These are phyloP conservation scores for Periophthalmus modestus DNA, from an alignment of 2,113 vertebrate species.

Conservation along the genomic window DNA sequence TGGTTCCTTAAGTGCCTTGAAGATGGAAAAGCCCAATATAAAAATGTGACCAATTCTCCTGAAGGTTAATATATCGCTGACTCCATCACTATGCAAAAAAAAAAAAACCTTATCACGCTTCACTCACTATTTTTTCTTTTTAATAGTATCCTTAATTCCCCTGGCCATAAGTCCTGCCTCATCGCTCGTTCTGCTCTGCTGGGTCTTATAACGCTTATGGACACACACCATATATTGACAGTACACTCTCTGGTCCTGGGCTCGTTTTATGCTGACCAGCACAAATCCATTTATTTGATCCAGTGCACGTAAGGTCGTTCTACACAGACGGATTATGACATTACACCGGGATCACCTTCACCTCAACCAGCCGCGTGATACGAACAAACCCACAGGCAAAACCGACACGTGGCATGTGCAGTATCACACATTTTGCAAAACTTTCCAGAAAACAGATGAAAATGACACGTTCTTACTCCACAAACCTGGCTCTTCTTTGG, in stretches of 20 bases:
- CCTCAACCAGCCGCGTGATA: background rate
- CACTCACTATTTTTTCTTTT: background rate
- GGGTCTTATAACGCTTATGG: background rate
- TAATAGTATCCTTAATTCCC: background rate
- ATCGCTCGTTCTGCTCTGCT: background rate
- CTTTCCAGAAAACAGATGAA: too few relatives aligned
- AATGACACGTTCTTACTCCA: too few relatives aligned
- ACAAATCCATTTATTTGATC: slow-evolving; percentile 64
- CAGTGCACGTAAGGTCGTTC: slow-evolving; percentile 21
- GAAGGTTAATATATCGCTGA: too few relatives aligned
- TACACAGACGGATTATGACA: slow-evolving; percentile 8
- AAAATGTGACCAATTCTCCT: too few relatives aligned
- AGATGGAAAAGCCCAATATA: too few relatives aligned
- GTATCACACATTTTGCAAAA: background rate
- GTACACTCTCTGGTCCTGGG: background rate
- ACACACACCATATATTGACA: background rate
- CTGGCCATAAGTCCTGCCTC: background rate
- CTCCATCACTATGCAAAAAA: too few relatives aligned
- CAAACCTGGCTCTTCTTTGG: too few relatives aligned
- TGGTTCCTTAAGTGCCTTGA: too few relatives aligned
- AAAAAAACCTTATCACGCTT: background rate
- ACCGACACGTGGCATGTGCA: background rate
- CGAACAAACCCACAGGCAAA: background rate
- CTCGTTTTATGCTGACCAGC: slow-evolving; percentile 57
- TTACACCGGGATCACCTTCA: slow-evolving; percentile 2